Conservation (phyloP, 2,797 vertebrate genomes). For the Mus spretus region DNA sequence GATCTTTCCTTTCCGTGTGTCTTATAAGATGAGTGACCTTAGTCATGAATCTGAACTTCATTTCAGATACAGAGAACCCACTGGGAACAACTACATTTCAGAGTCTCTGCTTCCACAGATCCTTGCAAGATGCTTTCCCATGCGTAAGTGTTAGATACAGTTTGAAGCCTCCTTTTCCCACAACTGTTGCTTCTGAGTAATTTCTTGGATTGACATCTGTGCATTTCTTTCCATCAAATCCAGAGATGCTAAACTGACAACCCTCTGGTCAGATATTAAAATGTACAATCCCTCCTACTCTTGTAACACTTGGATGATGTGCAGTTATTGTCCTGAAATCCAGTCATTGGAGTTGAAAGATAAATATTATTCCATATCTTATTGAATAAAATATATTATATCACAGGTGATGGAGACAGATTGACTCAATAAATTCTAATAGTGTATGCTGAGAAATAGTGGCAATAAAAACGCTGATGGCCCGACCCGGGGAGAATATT, state of each 20-base stretch:
- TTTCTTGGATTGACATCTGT: constrained; percentile 52
- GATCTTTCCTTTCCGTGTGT: neutral
- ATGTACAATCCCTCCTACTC: constrained; percentile 78
- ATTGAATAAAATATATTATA: constrained; percentile 92
- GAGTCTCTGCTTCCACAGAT: neutral
- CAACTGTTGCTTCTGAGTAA: constrained; percentile 18
- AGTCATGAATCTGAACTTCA: neutral
- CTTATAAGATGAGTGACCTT: neutral
- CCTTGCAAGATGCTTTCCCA: neutral
- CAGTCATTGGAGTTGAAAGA: constrained; percentile 89
- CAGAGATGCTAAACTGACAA: constrained; percentile 70
- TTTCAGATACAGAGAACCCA: neutral
- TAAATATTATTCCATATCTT: constrained; percentile 91
- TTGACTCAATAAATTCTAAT: constrained; percentile 93
- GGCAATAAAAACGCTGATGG: constrained; percentile 92
- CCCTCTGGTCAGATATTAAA: constrained; percentile 84
- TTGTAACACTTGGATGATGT: constrained; percentile 86
- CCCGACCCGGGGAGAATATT: constrained; percentile 89
- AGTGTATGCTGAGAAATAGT: constrained; percentile 90
- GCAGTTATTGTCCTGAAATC: constrained; percentile 86
- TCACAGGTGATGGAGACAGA: constrained; percentile 92
- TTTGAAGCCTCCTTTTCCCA: constrained; percentile 11
- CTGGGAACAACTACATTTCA: neutral
- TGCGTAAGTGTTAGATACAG: neutral
- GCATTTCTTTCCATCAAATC: constrained; percentile 51